A percentile compares a stretch with the other conserved stretches of the same genome.
phyloP scores from a whole-genome alignment of 2,888 invertebrate species.

The Trissolcus brochymenae region DNA sequence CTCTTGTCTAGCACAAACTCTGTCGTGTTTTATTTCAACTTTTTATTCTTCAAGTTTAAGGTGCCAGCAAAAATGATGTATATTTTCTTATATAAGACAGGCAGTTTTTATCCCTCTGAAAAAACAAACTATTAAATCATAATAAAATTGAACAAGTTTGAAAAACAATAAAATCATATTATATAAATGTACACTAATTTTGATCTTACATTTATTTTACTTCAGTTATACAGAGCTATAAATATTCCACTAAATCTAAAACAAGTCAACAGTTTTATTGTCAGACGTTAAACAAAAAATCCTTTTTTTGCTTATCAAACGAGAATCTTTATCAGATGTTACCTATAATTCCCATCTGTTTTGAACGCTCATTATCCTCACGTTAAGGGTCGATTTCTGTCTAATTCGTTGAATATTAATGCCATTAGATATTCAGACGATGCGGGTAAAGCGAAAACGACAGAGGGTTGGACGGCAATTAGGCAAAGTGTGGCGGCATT shows the following conservation, averaged over 20 bases:
- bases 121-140: no score
- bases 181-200: no score
- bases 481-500: conserved; percentile 70
- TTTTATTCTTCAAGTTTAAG: conserved; percentile 21
- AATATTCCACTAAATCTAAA: no score
- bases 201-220: no score
- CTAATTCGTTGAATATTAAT: conserved; percentile 40
- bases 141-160: no score
- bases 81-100: not conserved
- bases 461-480: conserved; percentile 61
- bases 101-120: not conserved
- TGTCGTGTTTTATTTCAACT: conserved; percentile 29
- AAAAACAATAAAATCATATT: no score
- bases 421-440: conserved; percentile 27
- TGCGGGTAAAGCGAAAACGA: conserved; percentile 25
- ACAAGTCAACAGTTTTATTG: not conserved
- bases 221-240: not conserved
- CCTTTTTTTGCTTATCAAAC: not conserved
- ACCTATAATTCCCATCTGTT: conserved; percentile 29
- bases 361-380: conserved; percentile 23
- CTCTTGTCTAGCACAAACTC: conserved; percentile 15
- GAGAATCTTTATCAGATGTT: conserved; percentile 26
- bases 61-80: conserved; percentile 5
- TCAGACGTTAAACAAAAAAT: conserved; percentile 19
- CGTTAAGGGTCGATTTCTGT: conserved; percentile 25